phyloP scores from a whole-genome alignment of 2,888 invertebrate species.

The Miltochrista miniata region DNA sequence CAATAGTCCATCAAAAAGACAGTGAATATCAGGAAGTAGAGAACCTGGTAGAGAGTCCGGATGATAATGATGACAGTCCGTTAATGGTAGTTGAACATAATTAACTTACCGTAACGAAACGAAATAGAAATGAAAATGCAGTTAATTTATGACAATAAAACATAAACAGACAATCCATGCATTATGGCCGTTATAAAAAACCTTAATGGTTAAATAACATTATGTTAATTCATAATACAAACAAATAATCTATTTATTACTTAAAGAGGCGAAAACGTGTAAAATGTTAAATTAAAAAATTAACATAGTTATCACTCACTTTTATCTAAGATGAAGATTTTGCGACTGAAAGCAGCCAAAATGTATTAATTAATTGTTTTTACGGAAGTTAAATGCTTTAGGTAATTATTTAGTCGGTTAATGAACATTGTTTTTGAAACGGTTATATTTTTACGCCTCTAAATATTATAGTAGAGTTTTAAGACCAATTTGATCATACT shows the following conservation, averaged over 20 bases:
- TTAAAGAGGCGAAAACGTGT: not conserved
- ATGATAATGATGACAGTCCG: not conserved
- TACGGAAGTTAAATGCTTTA: not conserved
- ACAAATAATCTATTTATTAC: not conserved
- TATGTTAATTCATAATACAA: not conserved
- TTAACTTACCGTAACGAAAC: slow-evolving; percentile 8
- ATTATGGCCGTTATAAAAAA: not conserved
- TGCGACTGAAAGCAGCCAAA: not conserved
- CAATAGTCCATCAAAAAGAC: too few relatives aligned
- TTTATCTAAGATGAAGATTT: slow-evolving; percentile 1
- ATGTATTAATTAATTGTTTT: not conserved
- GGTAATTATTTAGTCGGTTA: not conserved
- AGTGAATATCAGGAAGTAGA: too few relatives aligned
- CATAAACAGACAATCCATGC: not conserved
- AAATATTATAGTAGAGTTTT: too few relatives aligned
- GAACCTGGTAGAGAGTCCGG: too few relatives aligned
- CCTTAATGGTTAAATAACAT: not conserved
- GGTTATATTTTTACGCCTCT: not conserved
- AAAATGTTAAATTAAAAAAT: not conserved
- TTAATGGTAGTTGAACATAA: slow-evolving; percentile 1
- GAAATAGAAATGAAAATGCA: not conserved
- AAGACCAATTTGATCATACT: too few relatives aligned
- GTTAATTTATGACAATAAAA: not conserved
- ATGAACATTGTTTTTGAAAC: not conserved
- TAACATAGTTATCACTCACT: not conserved